A percentile compares a stretch with the other conserved stretches of the same genome.
phyloP scores from a whole-genome alignment of 2,113 vertebrate species.

The Sinocyclocheilus anophthalmus region DNA sequence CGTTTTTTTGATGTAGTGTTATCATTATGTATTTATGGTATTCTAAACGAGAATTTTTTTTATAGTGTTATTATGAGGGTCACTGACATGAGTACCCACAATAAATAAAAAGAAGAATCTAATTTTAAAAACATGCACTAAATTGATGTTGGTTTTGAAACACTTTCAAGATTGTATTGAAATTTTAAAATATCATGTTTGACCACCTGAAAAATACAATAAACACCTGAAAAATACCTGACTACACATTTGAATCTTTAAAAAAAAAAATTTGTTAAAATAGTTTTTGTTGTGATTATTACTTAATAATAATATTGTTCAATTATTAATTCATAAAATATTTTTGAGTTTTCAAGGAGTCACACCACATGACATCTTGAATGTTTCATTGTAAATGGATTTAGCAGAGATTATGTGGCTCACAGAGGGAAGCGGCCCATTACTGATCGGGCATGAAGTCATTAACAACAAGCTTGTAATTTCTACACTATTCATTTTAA shows the following conservation, averaged over 20 bases:
- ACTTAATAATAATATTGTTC: not conserved
- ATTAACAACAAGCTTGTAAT: constrained; percentile 66
- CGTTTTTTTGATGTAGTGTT: not conserved
- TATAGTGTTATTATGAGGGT: not conserved
- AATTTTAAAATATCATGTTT: not conserved
- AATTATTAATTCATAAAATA: not conserved
- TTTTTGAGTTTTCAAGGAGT: not conserved
- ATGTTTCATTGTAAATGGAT: constrained; percentile 54
- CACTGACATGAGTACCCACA: not conserved
- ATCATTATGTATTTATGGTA: not conserved
- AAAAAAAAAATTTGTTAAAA: too few species aligned
- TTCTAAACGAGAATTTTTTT: not conserved
- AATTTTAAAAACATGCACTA: too few species aligned
- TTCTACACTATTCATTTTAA: constrained; percentile 62
- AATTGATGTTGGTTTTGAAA: not conserved
- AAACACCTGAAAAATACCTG: too few species aligned
- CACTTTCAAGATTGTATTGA: not conserved
- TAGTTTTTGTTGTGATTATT: not conserved
- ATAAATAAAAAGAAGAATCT: not conserved
- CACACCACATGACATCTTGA: not conserved
- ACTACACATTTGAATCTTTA: not conserved
- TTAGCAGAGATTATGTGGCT: constrained; percentile 67
- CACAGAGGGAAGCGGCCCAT: constrained; percentile 60
- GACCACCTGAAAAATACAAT: not conserved
- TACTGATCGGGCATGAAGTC: constrained; percentile 61